These are phyloP conservation scores for Akabosia matsudoensis DNA, from an alignment of 1,140 invertebrate species.

Conservation along the genomic window DNA sequence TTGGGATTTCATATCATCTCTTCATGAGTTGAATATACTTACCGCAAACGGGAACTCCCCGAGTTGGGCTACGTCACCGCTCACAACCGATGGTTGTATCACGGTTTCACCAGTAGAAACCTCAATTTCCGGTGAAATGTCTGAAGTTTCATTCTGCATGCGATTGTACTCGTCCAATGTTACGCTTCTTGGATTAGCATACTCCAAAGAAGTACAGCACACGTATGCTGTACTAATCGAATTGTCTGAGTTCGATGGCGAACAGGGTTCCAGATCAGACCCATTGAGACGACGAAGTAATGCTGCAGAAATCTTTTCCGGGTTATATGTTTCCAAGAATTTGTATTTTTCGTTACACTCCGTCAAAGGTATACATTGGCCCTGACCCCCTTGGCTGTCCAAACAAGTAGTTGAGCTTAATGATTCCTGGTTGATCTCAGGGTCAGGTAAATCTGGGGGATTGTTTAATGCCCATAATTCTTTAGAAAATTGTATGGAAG, in stretches of 20 bases:
- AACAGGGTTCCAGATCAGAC: not conserved
- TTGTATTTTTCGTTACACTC: not conserved
- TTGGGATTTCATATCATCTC: not conserved
- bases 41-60: slow-evolving; percentile 9
- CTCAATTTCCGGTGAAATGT: no score
- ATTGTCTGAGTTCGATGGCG: not conserved
- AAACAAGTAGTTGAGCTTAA: not conserved
- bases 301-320: not conserved
- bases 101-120: not conserved
- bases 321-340: not conserved
- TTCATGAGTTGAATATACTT: no score
- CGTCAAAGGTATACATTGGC: not conserved
- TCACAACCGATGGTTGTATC: not conserved
- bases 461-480: no score
- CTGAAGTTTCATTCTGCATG: no score
- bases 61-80: not conserved
- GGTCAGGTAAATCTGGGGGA: not conserved
- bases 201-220: not conserved
- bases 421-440: not conserved
- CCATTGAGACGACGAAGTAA: not conserved
- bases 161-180: not conserved
- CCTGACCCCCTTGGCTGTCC: not conserved
- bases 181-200: not conserved
- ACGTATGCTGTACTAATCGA: not conserved
- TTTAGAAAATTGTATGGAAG: no score